These are phyloP conservation scores for Ichneumon xanthorius DNA, from an alignment of 2,888 invertebrate genomes.

Conservation along the genomic window DNA sequence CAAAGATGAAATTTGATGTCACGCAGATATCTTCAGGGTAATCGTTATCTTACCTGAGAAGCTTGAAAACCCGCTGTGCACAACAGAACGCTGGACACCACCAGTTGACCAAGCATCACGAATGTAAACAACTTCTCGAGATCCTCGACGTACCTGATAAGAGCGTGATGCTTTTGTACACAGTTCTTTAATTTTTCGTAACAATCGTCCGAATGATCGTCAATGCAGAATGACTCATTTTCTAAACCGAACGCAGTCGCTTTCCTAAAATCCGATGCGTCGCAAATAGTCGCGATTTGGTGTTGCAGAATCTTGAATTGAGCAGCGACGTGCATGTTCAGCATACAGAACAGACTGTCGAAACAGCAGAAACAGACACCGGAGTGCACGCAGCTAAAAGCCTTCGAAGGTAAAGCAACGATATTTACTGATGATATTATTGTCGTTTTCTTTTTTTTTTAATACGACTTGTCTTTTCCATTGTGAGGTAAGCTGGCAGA, in stretches of 20 bases:
- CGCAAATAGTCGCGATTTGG: slow-evolving; percentile 55
- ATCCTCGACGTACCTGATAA: slow-evolving; percentile 64
- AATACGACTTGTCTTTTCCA: background rate
- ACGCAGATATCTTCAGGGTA: no score
- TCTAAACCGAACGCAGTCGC: background rate
- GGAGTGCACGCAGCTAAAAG: slow-evolving; percentile 53
- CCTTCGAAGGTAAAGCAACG: slow-evolving; percentile 49
- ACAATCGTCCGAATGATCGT: slow-evolving; percentile 31
- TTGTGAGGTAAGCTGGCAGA: background rate
- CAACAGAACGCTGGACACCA: slow-evolving; percentile 67
- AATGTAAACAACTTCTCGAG: slow-evolving; percentile 65
- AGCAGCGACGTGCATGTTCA: slow-evolving; percentile 67
- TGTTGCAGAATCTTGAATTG: slow-evolving; percentile 72
- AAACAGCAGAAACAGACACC: slow-evolving; percentile 73
- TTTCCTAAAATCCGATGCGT: background rate
- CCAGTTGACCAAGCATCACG: slow-evolving; percentile 67
- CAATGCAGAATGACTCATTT: background rate
- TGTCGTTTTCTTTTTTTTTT: background rate
- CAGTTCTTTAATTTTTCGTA: slow-evolving; percentile 61
- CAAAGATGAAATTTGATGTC: no score
- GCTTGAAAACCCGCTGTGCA: slow-evolving; percentile 69
- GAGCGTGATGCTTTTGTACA: slow-evolving; percentile 60
- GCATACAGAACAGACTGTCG: slow-evolving; percentile 70
- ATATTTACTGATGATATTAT: background rate
- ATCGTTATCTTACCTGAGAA: slow-evolving; percentile 64